Percentiles rank a stretch among this genome's conserved stretches.
Evolutionary conservation across 2,888 invertebrate species (phyloP).

Genomic region (Brachyopa scutellaris): DNA sequence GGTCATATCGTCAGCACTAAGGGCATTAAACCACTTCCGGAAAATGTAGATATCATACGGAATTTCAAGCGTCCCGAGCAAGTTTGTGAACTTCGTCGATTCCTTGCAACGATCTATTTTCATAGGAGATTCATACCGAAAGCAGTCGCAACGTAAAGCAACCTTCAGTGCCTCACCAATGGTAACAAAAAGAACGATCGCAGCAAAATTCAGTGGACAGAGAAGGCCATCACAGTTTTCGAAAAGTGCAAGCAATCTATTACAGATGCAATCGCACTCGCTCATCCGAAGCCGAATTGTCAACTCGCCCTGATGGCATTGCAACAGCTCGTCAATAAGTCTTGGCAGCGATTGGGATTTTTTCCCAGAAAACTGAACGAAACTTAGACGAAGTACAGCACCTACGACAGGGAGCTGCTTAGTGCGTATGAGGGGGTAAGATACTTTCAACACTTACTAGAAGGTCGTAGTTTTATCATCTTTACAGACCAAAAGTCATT

Average conservation of each 20-base stretch:
- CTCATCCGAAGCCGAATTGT: constrained; percentile 76
- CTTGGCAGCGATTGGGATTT: constrained; percentile 78
- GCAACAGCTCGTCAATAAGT: constrained; percentile 74
- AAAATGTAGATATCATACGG: constrained; percentile 58
- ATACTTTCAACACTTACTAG: constrained; percentile 78
- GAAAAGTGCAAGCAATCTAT: constrained; percentile 3
- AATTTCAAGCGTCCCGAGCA: constrained; percentile 58
- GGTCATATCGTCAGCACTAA: constrained; percentile 45
- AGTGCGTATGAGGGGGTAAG: constrained; percentile 78
- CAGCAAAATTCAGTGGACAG: constrained; percentile 49
- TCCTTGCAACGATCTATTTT: constrained; percentile 73
- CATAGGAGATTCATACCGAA: constrained; percentile 15
- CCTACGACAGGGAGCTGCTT: constrained; percentile 79
- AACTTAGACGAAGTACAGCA: constrained; percentile 77
- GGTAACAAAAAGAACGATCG: constrained; percentile 27
- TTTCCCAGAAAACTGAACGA: constrained; percentile 76
- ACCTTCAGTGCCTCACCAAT: background rate
- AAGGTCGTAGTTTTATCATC: constrained; percentile 76
- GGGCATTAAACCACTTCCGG: constrained; percentile 50
- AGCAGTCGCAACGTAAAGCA: background rate
- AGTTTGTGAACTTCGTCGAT: constrained; percentile 62
- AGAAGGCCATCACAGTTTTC: background rate
- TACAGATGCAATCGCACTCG: constrained; percentile 68
- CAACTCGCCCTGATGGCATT: constrained; percentile 74
- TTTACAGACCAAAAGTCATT: constrained; percentile 79